phyloP scores from a whole-genome alignment of 2,797 vertebrate genomes.

The Sparidentex hasta region DNA sequence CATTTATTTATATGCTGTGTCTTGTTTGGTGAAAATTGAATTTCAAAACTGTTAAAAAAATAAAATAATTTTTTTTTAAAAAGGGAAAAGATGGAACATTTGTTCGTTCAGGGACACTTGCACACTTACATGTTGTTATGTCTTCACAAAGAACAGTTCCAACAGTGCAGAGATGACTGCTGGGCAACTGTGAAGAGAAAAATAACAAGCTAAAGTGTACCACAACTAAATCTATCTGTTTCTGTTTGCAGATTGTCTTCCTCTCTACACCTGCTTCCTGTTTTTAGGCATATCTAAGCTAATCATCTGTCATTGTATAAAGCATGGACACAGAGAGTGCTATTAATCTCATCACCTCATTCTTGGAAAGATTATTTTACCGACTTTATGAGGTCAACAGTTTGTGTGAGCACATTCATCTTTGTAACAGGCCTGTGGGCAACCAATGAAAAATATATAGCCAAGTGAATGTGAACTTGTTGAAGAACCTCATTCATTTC shows the following conservation, averaged over 20 bases:
- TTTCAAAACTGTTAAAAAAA: background rate
- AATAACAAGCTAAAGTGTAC: background rate
- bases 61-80: background rate
- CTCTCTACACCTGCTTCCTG: background rate
- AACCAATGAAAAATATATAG: background rate
- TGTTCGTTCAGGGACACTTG: background rate
- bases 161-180: background rate
- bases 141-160: background rate
- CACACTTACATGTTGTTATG: too few relatives aligned
- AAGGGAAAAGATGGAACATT: background rate
- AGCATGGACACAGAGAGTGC: too few relatives aligned
- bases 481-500: conserved; percentile 30
- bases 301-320: background rate
- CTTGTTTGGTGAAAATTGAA: background rate
- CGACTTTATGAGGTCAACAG: background rate
- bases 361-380: conserved; percentile 6
- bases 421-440: conserved; percentile 2
- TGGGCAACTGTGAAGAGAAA: background rate
- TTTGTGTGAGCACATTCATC: conserved; percentile 6
- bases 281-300: background rate
- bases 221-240: background rate
- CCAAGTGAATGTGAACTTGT: background rate
- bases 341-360: background rate
- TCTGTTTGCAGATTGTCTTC: background rate
- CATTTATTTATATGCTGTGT: background rate